These are phyloP conservation scores for Epinotia nisella DNA, from an alignment of 2,888 invertebrate species.

Conservation along the genomic window DNA sequence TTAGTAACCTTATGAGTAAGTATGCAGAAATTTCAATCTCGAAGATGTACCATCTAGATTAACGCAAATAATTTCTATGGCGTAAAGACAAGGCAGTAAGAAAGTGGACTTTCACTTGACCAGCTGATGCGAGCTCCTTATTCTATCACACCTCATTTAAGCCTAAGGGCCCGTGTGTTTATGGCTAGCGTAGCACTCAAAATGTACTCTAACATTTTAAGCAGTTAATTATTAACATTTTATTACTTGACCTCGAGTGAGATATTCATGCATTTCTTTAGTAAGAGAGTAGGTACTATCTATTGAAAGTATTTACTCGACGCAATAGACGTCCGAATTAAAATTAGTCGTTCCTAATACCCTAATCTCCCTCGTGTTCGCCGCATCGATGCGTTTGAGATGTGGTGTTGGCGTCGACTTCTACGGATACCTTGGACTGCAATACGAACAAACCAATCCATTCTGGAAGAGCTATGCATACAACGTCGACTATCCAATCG, in stretches of 20 bases:
- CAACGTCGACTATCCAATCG: no score
- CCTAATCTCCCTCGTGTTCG: no score
- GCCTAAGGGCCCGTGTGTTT: slow-evolving; percentile 61
- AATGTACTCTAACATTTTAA: slow-evolving; percentile 14
- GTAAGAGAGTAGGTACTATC: neutral
- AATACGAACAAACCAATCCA: no score
- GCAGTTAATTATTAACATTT: slow-evolving; percentile 9
- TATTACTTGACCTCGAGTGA: neutral
- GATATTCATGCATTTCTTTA: neutral
- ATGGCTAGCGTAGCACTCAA: slow-evolving; percentile 49
- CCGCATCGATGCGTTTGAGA: no score
- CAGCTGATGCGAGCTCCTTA: slow-evolving; percentile 76
- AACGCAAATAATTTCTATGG: slow-evolving; percentile 56
- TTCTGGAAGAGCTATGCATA: no score
- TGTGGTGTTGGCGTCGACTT: no score
- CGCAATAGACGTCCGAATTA: neutral
- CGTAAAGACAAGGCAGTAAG: slow-evolving; percentile 71
- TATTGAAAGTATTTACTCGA: neutral
- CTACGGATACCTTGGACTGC: no score
- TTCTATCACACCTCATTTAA: slow-evolving; percentile 79
- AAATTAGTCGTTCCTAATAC: neutral
- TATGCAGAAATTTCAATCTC: neutral
- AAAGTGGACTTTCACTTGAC: slow-evolving; percentile 82
- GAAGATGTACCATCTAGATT: slow-evolving; percentile 61
- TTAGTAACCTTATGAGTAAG: neutral